Evolutionary conservation across 2,797 vertebrate species (phyloP), one percentile per base, ranked within the genome.

Genomic region (Mycteria americana): DNA sequence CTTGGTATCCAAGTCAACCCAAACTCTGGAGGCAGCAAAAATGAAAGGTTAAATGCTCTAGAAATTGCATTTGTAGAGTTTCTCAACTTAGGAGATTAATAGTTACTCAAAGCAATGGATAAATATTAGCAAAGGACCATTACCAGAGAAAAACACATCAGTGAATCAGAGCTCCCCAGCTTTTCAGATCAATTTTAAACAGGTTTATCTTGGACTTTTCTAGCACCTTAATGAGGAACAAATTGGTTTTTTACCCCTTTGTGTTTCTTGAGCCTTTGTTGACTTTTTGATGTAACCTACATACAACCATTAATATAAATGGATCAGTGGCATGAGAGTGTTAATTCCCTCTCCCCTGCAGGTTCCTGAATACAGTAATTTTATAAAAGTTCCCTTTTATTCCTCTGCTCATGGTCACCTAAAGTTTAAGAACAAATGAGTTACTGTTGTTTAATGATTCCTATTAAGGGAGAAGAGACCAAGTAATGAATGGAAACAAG

Each of bases 121-220:
- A 98, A 98, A 98, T 98, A 98, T 97, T 98, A 97, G 97, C 93
- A 96, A 96, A 97, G 96, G 81, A 97, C 96, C 96, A 98, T 98
- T 98, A 98, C 95, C 85, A 7, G 74, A 93, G 95, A 94, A 97
- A 98, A 98, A 96, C 96, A 96, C 92, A 96, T 94, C 95, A 93
- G 96, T 97, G 95, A 97, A 96, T 97, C 96, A 96, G 93, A 93
- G 95, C 93, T 96, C 77, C 80, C 6, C 4, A 92, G 96, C 84
- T 98, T 97, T 98, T 97, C 97, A 97, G 98, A 98, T 98, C 97
- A 98, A 97, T 98, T 97, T 98, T 98, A 98, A 98, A 97, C 75
- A 95, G 96, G 97, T 97, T 98, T 98, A 97, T 98, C 97, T 97
- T 93, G 84, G 94, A 94, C 92, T 98, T 98, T 96, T 94, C 96